phyloP scores from a whole-genome alignment of 2,888 invertebrate genomes.

The Lepetodrilus schrolli region DNA sequence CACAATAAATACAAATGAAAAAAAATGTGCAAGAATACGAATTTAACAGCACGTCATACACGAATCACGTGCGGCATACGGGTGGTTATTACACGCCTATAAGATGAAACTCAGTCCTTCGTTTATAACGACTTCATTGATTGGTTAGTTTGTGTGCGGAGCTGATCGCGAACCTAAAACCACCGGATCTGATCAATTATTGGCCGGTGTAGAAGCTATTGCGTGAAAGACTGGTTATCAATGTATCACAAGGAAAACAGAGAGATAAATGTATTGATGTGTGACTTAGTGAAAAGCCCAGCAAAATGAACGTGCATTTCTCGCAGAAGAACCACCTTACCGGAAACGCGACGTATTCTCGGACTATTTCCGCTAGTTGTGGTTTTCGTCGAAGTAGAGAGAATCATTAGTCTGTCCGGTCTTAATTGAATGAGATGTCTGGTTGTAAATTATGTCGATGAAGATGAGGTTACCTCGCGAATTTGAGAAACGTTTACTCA shows the following conservation, averaged over 20 bases:
- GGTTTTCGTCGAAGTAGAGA: not conserved
- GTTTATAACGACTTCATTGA: not conserved
- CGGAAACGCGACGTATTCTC: not conserved
- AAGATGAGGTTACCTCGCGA: not conserved
- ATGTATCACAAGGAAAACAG: not conserved
- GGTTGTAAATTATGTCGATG: not conserved
- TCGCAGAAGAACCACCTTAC: not conserved
- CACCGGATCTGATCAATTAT: constrained; percentile 23
- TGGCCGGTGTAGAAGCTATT: not conserved
- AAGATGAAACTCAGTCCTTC: not conserved
- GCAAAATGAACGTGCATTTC: not conserved
- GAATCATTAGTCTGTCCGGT: not conserved
- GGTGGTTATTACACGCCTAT: not conserved
- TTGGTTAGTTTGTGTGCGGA: not conserved
- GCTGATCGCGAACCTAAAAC: not conserved
- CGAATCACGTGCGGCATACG: constrained; percentile 9
- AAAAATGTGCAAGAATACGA: too few relatives aligned
- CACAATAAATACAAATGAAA: too few relatives aligned
- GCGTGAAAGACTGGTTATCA: not conserved
- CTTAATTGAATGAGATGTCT: not conserved
- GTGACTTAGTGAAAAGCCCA: not conserved
- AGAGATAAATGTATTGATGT: not conserved
- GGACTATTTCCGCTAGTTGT: not conserved
- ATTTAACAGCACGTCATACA: too few relatives aligned
- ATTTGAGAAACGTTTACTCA: not conserved